Evolutionary conservation across 1,140 invertebrate genomes (phyloP).

Genomic region (Drosophila suzukii): DNA sequence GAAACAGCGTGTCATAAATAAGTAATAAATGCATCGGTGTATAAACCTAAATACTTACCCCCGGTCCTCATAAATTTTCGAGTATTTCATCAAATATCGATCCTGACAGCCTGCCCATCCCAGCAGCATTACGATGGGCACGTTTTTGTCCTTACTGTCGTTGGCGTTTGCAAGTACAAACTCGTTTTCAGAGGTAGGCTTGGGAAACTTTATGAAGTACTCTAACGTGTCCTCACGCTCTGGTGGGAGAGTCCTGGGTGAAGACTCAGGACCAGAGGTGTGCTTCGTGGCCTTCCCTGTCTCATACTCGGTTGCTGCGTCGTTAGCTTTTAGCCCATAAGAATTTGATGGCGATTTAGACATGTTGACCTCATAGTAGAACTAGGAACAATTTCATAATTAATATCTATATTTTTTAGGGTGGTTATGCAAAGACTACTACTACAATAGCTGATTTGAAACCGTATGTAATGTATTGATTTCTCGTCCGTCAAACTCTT

Average conservation of each 20-base stretch:
- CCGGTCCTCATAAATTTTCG: slow-evolving; percentile 90
- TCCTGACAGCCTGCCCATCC: slow-evolving; percentile 93
- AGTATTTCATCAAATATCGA: slow-evolving; percentile 91
- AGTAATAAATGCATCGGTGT: background rate
- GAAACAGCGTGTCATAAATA: background rate
- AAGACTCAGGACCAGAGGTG: slow-evolving; percentile 1
- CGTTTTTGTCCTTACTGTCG: slow-evolving; percentile 86
- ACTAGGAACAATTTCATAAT: background rate
- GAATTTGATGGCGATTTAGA: slow-evolving; percentile 41
- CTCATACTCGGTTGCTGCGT: slow-evolving; percentile 43
- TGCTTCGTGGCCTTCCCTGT: slow-evolving; percentile 27
- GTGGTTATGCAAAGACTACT: slow-evolving; percentile 67
- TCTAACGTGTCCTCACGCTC: slow-evolving; percentile 85
- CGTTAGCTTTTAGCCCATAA: slow-evolving; percentile 48
- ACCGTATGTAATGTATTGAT: slow-evolving; percentile 14
- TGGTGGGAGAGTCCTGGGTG: background rate
- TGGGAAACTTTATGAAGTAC: slow-evolving; percentile 88
- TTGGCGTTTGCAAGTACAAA: slow-evolving; percentile 86
- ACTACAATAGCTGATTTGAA: background rate
- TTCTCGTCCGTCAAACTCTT: slow-evolving; percentile 6
- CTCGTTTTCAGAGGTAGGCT: slow-evolving; percentile 81
- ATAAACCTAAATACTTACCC: slow-evolving; percentile 85
- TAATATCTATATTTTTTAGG: slow-evolving; percentile 4
- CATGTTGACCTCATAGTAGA: slow-evolving; percentile 47
- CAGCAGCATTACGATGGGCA: slow-evolving; percentile 90